A percentile compares a stretch with the other conserved stretches of the same genome.
These are phyloP conservation scores for Phengaris alcon DNA, from an alignment of 2,888 invertebrate genomes.

Conservation along the genomic window DNA sequence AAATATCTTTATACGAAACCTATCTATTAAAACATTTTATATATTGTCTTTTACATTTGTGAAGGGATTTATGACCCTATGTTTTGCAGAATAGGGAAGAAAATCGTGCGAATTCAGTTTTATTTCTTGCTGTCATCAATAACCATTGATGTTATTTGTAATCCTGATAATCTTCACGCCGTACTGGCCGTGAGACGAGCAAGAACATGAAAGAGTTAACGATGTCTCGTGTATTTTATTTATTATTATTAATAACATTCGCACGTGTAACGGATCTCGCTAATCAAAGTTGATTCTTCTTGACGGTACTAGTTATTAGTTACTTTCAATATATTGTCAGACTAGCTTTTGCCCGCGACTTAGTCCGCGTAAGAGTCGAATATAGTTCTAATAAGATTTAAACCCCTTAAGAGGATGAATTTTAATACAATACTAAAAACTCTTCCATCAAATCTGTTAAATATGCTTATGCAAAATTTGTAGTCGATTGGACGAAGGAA, in stretches of 20 bases:
- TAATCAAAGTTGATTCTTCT: constrained; percentile 11
- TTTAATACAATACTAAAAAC: too few species aligned
- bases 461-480: too few species aligned
- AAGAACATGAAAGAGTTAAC: constrained; percentile 27
- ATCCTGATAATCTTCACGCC: constrained; percentile 27
- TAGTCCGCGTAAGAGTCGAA: too few species aligned
- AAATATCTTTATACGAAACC: neutral
- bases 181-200: constrained; percentile 20
- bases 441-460: too few species aligned
- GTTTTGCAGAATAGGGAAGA: neutral
- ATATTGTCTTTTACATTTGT: neutral
- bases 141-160: constrained; percentile 25
- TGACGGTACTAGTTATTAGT: constrained; percentile 13
- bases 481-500: too few species aligned
- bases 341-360: too few species aligned
- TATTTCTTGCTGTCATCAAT: constrained; percentile 26
- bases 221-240: constrained; percentile 28
- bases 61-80: neutral
- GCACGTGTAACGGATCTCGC: constrained; percentile 8
- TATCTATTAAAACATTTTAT: neutral
- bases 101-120: neutral
- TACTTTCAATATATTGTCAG: neutral
- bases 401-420: too few species aligned
- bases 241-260: constrained; percentile 27
- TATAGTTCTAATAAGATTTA: too few species aligned